Evolutionary conservation across 2,113 vertebrate species (phyloP), one percentile per base, ranked within the genome.

Genomic region (Dinomys branickii): DNA sequence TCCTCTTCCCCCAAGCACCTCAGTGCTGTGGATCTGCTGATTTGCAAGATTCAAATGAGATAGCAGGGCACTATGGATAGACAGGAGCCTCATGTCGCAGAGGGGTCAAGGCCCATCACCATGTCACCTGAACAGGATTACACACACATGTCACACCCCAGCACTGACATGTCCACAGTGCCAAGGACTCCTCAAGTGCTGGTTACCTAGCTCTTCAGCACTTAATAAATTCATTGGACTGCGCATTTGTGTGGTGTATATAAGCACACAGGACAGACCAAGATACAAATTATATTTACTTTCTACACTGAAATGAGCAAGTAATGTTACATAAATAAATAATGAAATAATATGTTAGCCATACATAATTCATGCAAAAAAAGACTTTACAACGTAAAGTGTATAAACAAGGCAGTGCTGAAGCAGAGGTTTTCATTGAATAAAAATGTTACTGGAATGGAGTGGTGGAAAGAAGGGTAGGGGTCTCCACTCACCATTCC

Each of bases 221-320:
- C 61, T 84, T 90, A 44, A 26, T 24, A 13, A 59, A 35, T 50
- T 84, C 92, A 71, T 33, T 38, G 69, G 28, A 28, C 16, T 16
- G 28, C 47, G 11, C 13, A 12, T 50, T 65, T 80, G 44, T 73
- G 87, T 80, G 20, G 9, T 71, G 8, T 26, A 26, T 54, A 10
- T 38, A 52, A 7, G 30, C 67, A 59, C 77, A 38, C 41, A 1
- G 9, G 28, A n/a, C 1, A 65, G 14, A 65, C 8, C 10, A 26
- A 80, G 38, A 84, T 33, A 54, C 28, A 95, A 90, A 88, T 87
- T 22, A 12, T 44, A 19, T 63, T 94, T 95, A 77, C 73, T 24
- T 80, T 75, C 44, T 17, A 63, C 2, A 26, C 35, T 44, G 61
- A 89, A 82, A 82, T 41, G 61, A 94, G 87, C 44, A 78, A 61